These are phyloP conservation scores for Muscicapa striata DNA, from an alignment of 2,797 vertebrate species.

Conservation along the genomic window DNA sequence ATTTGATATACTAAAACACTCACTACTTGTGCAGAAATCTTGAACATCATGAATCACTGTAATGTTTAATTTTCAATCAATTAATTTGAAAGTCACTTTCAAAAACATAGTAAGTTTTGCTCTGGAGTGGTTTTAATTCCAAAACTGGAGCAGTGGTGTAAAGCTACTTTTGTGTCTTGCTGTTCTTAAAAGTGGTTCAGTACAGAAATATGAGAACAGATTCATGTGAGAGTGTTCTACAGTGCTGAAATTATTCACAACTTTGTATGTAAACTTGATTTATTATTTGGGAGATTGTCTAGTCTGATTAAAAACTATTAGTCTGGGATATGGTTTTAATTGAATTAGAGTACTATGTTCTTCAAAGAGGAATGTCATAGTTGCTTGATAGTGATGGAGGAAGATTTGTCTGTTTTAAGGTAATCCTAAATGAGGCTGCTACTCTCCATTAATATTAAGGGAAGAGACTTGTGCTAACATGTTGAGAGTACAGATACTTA, in stretches of 20 bases:
- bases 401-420: slow-evolving; percentile 4
- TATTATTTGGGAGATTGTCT: neutral
- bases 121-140: neutral
- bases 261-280: neutral
- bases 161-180: neutral
- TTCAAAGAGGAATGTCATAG: neutral
- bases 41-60: neutral
- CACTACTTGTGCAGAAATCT: neutral
- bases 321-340: slow-evolving; percentile 1
- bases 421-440: slow-evolving; percentile 5
- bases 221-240: neutral
- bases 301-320: slow-evolving; percentile 11
- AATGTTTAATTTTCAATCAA: neutral
- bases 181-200: neutral
- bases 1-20: neutral
- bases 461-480: neutral
- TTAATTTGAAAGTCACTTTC: neutral
- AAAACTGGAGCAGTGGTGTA: neutral
- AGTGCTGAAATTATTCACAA: neutral
- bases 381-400: neutral
- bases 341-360: neutral
- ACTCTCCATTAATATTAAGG: slow-evolving; percentile 4
- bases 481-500: neutral
- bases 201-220: neutral
- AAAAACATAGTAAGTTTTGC: neutral